Evolutionary conservation across 2,113 vertebrate species (phyloP).

Genomic region (Condylura cristata): DNA sequence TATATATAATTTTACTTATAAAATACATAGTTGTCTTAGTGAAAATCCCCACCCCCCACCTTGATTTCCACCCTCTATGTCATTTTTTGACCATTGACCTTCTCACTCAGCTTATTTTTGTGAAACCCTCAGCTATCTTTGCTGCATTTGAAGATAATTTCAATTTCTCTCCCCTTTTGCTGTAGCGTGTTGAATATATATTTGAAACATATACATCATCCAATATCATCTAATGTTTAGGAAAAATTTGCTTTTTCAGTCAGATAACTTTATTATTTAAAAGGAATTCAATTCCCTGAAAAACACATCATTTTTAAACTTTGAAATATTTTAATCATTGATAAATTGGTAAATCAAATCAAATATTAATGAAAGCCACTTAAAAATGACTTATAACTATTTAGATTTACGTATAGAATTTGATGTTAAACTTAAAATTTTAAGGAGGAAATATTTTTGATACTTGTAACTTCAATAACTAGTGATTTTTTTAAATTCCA

Average conservation of each 20-base stretch:
- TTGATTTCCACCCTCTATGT: too few species aligned
- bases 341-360: not conserved
- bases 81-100: too few species aligned
- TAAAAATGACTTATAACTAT: not conserved
- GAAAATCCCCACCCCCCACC: too few species aligned
- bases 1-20: constrained; percentile 16
- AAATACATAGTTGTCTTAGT: not conserved
- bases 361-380: not conserved
- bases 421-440: not conserved
- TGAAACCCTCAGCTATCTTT: too few species aligned
- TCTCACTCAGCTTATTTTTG: too few species aligned
- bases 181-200: too few species aligned
- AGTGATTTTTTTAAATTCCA: not conserved
- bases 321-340: constrained; percentile 18
- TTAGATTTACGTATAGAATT: not conserved
- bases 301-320: not conserved
- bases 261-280: not conserved
- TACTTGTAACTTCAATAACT: not conserved
- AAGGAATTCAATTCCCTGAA: not conserved
- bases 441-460: not conserved
- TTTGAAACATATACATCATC: too few species aligned
- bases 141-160: too few species aligned
- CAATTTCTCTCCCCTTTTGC: too few species aligned
- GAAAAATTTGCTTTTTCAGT: not conserved
- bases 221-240: not conserved